Percentiles rank a stretch among this genome's conserved stretches.
phyloP scores from a whole-genome alignment of 2,797 vertebrate genomes.

The Dermochelys coriacea region DNA sequence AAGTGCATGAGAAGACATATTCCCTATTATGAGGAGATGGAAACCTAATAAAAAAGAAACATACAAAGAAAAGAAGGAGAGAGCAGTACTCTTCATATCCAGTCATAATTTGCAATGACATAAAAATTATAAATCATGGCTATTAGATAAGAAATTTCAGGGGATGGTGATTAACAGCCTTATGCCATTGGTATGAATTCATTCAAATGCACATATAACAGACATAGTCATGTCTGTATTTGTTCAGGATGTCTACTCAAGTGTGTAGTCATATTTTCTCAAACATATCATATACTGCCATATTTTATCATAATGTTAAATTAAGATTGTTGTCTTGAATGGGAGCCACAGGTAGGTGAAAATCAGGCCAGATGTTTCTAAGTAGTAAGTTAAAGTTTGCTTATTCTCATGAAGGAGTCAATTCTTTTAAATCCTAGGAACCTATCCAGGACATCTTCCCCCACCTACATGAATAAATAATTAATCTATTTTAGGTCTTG shows the following conservation, averaged over 20 bases:
- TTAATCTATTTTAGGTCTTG: neutral
- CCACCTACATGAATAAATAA: neutral
- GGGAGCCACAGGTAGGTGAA: neutral
- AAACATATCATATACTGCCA: rapidly evolving
- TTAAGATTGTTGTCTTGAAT: neutral
- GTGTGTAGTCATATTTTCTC: neutral
- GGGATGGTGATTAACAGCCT: neutral
- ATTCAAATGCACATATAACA: neutral
- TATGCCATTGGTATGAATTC: neutral
- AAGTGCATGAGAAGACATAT: rapidly evolving
- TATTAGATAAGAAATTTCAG: neutral
- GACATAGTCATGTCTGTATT: neutral
- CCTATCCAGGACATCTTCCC: neutral
- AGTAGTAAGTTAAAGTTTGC: neutral
- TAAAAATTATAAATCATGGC: neutral
- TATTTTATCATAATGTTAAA: neutral
- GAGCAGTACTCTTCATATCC: neutral
- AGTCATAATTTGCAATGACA: neutral
- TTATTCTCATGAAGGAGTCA: neutral
- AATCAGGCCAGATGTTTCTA: neutral
- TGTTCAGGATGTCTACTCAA: neutral
- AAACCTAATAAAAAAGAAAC: neutral
- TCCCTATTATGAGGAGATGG: neutral
- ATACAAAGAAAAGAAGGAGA: neutral
- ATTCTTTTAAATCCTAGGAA: neutral